Evolutionary conservation across 2,888 invertebrate species (phyloP), one percentile per base, ranked within the genome.

Genomic region (Bruchidius siliquastri): DNA sequence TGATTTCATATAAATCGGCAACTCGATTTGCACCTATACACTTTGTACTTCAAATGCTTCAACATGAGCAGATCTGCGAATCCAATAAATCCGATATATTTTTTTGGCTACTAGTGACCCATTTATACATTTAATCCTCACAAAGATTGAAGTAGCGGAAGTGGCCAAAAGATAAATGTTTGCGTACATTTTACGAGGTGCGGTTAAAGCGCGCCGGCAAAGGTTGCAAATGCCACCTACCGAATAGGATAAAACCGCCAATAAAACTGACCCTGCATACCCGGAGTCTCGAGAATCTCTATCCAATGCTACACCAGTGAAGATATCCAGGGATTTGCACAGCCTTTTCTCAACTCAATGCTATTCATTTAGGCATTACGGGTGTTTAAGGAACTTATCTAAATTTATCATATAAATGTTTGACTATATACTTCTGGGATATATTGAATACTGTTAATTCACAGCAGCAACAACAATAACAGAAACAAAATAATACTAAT

Each of bases 171-270:
- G 78, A 79, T 79, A 77, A 79, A 79, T 76, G 78, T 74, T 71
- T 76, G 78, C 77, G 79, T 75, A 79, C 78, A 79, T 79, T 80
- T 78, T 77, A 80, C 78, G 77, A 77, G 74, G 78, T 78, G 78
- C 76, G 76, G 77, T 78, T 77, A 76, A 76, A 70, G 72, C 74
- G 76, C 49, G 49, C 18, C 13, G 18, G 49, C 49, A 4, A 13
- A 49, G 79, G 77, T 79, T 80, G 79, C 79, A 80, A 80, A 80
- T 80, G 74, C 76, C 74, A 72, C 49, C 49, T 73, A 75, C 76
- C 74, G 75, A 76, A 77, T 75, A 77, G 73, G 72, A 73, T 20
- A 73, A 74, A 76, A 72, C 77, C 77, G 72, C 73, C 78, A 76
- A 78, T 79, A 78, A 79, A 79, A 76, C 76, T 75, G 71, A 49